phyloP scores from a whole-genome alignment of 2,113 vertebrate genomes.

The Tautogolabrus adspersus region DNA sequence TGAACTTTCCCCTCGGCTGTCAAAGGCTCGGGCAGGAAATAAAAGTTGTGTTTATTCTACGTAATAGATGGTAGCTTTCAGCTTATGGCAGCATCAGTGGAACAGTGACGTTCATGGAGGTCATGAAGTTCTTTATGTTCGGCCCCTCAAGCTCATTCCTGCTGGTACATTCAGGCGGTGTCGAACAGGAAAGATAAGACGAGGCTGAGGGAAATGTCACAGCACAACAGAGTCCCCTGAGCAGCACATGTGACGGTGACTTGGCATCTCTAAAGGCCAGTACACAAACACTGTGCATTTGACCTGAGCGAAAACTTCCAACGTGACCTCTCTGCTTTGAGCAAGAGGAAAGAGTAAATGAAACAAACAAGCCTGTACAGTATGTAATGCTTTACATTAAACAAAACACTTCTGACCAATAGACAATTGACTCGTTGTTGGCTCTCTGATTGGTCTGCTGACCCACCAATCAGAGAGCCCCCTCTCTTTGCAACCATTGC shows the following conservation, averaged over 20 bases:
- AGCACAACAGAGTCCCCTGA: conserved; percentile 26
- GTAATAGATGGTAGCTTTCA: too few species aligned
- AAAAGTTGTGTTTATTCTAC: too few species aligned
- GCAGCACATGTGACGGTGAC: conserved; percentile 10
- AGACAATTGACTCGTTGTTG: too few species aligned
- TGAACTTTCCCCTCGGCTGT: too few species aligned
- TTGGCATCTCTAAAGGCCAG: conserved; percentile 28
- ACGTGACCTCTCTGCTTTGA: background rate
- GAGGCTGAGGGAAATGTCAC: conserved; percentile 19
- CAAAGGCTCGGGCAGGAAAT: too few species aligned
- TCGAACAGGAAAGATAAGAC: background rate
- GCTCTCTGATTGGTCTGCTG: too few species aligned
- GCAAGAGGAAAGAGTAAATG: background rate
- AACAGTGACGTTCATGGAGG: background rate
- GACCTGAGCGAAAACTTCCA: background rate
- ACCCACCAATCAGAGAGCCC: too few species aligned
- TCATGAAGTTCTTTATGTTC: conserved; percentile 11
- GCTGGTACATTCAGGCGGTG: background rate
- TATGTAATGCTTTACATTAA: too few species aligned
- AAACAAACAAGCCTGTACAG: background rate
- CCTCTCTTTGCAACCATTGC: too few species aligned
- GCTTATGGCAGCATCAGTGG: background rate
- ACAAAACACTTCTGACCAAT: too few species aligned
- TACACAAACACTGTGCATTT: background rate
- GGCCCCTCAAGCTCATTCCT: background rate